Evolutionary conservation across 1,140 invertebrate species (phyloP).

Genomic region (Zaprionus camerounensis): DNA sequence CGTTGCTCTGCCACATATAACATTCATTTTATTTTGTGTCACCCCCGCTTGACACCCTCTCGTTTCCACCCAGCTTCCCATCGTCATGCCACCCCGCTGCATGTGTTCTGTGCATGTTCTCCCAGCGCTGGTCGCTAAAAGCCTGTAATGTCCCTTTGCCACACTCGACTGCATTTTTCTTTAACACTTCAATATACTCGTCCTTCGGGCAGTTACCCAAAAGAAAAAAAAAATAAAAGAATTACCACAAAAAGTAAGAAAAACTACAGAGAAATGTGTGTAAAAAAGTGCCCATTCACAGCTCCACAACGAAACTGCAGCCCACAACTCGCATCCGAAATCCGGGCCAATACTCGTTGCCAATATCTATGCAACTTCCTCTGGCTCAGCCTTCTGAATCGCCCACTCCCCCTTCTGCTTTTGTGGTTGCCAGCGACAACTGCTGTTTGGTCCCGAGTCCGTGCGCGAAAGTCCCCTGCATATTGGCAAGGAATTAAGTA

Average conservation of each 20-base stretch:
- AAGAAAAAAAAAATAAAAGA: slow-evolving; percentile 29
- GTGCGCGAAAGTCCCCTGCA: slow-evolving; percentile 34
- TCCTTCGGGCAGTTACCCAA: slow-evolving; percentile 29
- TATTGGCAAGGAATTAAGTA: slow-evolving; percentile 72
- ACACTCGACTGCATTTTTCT: slow-evolving; percentile 82
- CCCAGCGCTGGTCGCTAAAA: slow-evolving; percentile 68
- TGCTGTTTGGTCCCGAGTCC: slow-evolving; percentile 56
- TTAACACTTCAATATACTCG: slow-evolving; percentile 82
- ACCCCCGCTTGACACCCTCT: slow-evolving; percentile 1
- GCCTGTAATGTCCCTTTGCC: slow-evolving; percentile 81
- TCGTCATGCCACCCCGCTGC: slow-evolving; percentile 11
- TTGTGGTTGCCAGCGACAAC: slow-evolving; percentile 74
- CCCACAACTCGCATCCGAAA: slow-evolving; percentile 51
- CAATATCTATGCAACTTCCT: slow-evolving; percentile 64
- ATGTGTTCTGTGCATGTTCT: slow-evolving; percentile 43
- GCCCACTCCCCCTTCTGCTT: slow-evolving; percentile 43
- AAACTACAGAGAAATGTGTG: slow-evolving; percentile 38
- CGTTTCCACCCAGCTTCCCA: neutral
- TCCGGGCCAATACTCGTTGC: slow-evolving; percentile 53
- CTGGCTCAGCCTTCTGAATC: slow-evolving; percentile 61
- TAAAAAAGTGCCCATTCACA: slow-evolving; percentile 61
- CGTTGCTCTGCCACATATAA: slow-evolving; percentile 54
- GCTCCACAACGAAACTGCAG: slow-evolving; percentile 62
- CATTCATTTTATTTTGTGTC: slow-evolving; percentile 78
- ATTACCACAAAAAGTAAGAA: neutral